Base-by-base conservation (phyloP, 1,140 invertebrate species). In the Copidosoma floridanum region DNA sequence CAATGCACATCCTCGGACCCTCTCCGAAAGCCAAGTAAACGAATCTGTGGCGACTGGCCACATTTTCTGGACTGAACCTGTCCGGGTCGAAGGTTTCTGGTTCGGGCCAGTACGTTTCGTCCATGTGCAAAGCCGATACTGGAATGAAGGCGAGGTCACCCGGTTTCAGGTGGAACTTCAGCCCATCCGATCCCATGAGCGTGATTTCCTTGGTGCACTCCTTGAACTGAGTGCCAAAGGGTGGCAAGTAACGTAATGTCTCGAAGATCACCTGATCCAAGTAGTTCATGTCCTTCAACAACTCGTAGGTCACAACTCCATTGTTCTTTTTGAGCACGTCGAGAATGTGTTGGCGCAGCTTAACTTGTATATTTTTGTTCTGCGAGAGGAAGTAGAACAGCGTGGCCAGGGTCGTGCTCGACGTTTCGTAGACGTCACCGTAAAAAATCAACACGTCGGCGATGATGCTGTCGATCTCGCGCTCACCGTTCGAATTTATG, bases 81-180 rank as follows among this genome's bases (percentile, higher is more conserved):
- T 86, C 84, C 0, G 85, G 85, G 55, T 79, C 68, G 61, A 85
- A 86, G 48, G 62, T 66, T 3, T 78, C 63, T 0, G 85, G 83
- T 37, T 85, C 69, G 0, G 76, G 65, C 78, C 78, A 86, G 57
- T 79, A 69, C 1, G 77, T 63, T 12, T 76, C 71, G 68, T 83
- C 77, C 14, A 68, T 68, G 48, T 87, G 84, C 4, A 87, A 27
- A 1, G 69, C 77, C 18, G 68, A 64, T 0, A 80, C 51, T 0
- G 82, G 74, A 23, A 84, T 69, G 8, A 63, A 47, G 3, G 84
- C 71, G 2, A 61, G 32, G 0, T 26, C 58, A 3, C 57, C 68
- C 10, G 70, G 62, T 12, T 71, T 55, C 0, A 70, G 20, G 8
- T n/a, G 5, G 35, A 48, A 65, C 7, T 41, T 51, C 0, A 68